Base-by-base conservation (phyloP, 1,140 invertebrate species). In the Brachionus plicatilis region DNA sequence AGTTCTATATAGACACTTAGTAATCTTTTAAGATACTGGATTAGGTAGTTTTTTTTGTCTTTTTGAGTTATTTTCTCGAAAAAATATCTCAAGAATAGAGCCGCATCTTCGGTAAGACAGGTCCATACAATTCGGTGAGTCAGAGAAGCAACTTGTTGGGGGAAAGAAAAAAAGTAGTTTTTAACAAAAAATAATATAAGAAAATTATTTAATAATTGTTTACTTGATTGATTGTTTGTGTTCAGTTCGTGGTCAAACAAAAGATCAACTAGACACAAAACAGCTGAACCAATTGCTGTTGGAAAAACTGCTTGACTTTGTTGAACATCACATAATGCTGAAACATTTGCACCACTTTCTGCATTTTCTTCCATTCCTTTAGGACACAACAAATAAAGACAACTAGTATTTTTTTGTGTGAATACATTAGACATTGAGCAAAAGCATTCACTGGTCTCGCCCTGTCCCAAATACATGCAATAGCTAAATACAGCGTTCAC, bases 91-190 rank as follows among this genome's bases (percentile, higher is more conserved):
- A 99, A 90, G 88, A 99, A 99, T 0, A 99, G 89, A 0, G 96
- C 94, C 11, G 96, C 95, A 87, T 99, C 98, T 91, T 99, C 98
- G 0, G 99, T 96, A 45, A 99, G 90, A 89, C 97, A 99, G 85
- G 93, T 94, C 96, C 97, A 99, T 80, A 98, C 96, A 0, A 97
- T 94, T 86, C 91, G 90, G 85, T 90, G 88, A 43, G 91, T 90
- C 29, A 92, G 9, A 1, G 60, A 90, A 12, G 53, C 17, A 12
- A 82, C 79, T 82, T 60, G 7, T 53, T 37, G 27, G 27, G 14
- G n/a, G 0, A 17, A 43, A 45, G 3, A n/a, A 12, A 29, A 4
- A n/a, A 29, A 43, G 41, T 78, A 9, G 14, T 68, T 68, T 68
- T 11, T 68, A 0, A 68, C 24, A 37, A 37, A 4, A 37, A 37